Evolutionary conservation across 1,140 invertebrate genomes (phyloP).

Genomic region (Monochamus saltuarius): DNA sequence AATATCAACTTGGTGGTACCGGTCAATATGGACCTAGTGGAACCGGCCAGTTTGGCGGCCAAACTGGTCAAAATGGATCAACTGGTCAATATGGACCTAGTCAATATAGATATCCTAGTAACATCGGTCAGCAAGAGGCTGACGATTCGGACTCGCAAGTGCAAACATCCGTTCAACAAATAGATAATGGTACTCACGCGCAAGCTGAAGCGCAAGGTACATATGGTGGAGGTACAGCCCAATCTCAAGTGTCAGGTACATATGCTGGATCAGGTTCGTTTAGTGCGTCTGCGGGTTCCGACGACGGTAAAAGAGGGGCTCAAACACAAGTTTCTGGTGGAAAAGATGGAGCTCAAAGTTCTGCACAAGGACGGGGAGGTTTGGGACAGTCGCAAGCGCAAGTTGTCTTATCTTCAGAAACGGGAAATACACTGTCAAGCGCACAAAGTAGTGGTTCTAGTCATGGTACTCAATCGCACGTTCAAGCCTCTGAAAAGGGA

Average conservation of each 20-base stretch:
- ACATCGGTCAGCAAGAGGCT: slow-evolving; percentile 40
- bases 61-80: background rate
- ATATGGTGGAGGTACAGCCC: slow-evolving; percentile 68
- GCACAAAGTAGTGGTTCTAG: slow-evolving; percentile 69
- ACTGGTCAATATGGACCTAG: slow-evolving; percentile 15
- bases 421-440: slow-evolving; percentile 68
- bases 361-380: slow-evolving; percentile 70
- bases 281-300: slow-evolving; percentile 77
- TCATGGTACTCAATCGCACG: slow-evolving; percentile 74
- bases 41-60: background rate
- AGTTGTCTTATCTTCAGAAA: slow-evolving; percentile 70
- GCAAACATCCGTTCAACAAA: slow-evolving; percentile 67
- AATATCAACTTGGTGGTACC: slow-evolving; percentile 21
- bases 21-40: slow-evolving; percentile 9
- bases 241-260: slow-evolving; percentile 76
- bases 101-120: background rate
- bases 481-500: slow-evolving; percentile 74
- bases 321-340: slow-evolving; percentile 72
- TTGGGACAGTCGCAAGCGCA: slow-evolving; percentile 75
- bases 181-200: slow-evolving; percentile 69
- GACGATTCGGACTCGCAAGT: slow-evolving; percentile 73
- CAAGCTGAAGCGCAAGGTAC: slow-evolving; percentile 73
- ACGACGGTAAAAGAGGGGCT: slow-evolving; percentile 70
- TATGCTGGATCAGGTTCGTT: slow-evolving; percentile 75
- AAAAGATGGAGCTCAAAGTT: slow-evolving; percentile 70